phyloP scores from a whole-genome alignment of 1,140 invertebrate genomes.

The Drosophila neocordata region DNA sequence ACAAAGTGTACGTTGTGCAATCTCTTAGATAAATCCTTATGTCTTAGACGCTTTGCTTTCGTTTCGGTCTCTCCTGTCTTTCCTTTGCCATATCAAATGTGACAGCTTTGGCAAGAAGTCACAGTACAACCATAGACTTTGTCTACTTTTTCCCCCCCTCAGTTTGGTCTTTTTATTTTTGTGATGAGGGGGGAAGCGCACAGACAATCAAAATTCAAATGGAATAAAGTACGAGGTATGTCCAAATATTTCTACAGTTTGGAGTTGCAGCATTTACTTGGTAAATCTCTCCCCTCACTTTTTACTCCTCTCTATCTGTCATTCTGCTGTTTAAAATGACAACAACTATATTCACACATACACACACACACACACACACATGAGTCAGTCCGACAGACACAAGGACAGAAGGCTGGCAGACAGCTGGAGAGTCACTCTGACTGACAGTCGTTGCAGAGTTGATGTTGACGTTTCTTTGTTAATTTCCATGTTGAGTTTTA shows the following conservation, averaged over 20 bases:
- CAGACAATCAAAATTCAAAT: conserved; percentile 76
- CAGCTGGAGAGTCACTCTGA: not conserved
- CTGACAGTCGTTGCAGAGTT: conserved; percentile 38
- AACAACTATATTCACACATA: conserved; percentile 72
- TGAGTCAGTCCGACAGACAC: conserved; percentile 34
- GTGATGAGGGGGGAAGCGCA: conserved; percentile 15
- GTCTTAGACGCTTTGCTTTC: conserved; percentile 54
- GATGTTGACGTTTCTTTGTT: conserved; percentile 75
- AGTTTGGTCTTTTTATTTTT: conserved; percentile 20
- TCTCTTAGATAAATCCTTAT: conserved; percentile 33
- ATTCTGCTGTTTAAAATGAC: conserved; percentile 68
- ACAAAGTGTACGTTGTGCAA: conserved; percentile 41
- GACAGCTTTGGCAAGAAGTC: conserved; percentile 63
- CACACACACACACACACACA: conserved; percentile 54
- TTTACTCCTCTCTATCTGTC: conserved; percentile 16
- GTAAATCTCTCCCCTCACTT: conserved; percentile 3
- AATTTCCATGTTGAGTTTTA: conserved; percentile 61
- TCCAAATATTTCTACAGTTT: conserved; percentile 61
- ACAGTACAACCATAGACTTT: conserved; percentile 50
- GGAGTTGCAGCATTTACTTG: conserved; percentile 54
- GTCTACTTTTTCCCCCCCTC: conserved; percentile 19
- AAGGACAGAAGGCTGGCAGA: too few species aligned
- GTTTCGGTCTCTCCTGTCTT: conserved; percentile 29
- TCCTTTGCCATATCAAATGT: conserved; percentile 68
- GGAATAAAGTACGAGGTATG: conserved; percentile 51